phyloP scores from a whole-genome alignment of 2,888 invertebrate genomes.

The Eledona agricola region DNA sequence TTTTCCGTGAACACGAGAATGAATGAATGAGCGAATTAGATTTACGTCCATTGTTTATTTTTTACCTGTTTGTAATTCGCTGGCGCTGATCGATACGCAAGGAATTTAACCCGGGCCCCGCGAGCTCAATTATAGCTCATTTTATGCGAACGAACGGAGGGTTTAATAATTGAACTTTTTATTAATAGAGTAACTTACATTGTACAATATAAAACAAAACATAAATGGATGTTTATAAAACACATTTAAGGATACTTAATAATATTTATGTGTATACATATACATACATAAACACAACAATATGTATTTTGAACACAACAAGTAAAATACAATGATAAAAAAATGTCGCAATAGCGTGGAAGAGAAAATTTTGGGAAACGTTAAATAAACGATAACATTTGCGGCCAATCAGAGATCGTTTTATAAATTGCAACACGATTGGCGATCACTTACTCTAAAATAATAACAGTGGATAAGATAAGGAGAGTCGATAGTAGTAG shows the following conservation, averaged over 20 bases:
- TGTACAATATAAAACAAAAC: slow-evolving; percentile 65
- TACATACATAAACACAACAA: slow-evolving; percentile 64
- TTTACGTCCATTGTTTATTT: no score
- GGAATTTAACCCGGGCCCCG: no score
- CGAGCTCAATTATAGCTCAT: no score
- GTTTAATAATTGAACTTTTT: slow-evolving; percentile 52
- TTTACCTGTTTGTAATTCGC: no score
- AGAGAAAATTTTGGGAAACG: slow-evolving; percentile 21
- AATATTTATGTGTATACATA: slow-evolving; percentile 62
- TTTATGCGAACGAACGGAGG: no score
- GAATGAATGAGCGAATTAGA: no score
- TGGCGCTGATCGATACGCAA: no score
- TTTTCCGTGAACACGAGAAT: no score
- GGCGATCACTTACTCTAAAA: slow-evolving; percentile 29
- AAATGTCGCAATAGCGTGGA: no score
- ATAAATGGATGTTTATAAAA: slow-evolving; percentile 62
- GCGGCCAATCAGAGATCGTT: slow-evolving; percentile 45
- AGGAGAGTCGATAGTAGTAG: slow-evolving; percentile 39
- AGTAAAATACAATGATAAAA: slow-evolving; percentile 57
- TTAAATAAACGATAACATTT: slow-evolving; percentile 37
- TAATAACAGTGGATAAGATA: slow-evolving; percentile 3
- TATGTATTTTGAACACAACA: slow-evolving; percentile 64
- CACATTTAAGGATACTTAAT: slow-evolving; percentile 60
- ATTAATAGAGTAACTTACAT: slow-evolving; percentile 59
- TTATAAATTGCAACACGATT: slow-evolving; percentile 31